phyloP scores from a whole-genome alignment of 1,140 invertebrate species.

The Drosophila melanogaster region DNA sequence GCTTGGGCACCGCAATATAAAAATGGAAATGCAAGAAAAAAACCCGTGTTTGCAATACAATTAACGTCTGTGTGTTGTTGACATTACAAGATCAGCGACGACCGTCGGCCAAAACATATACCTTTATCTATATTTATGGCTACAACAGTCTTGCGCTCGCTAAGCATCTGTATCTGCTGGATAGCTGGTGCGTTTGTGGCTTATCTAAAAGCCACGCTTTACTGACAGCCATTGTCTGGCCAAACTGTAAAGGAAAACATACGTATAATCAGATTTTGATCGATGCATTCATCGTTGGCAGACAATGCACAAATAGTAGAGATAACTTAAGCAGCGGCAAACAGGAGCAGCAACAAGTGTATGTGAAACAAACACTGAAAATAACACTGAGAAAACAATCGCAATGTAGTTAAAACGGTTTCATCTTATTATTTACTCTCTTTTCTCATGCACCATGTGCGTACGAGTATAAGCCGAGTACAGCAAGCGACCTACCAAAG shows the following conservation, averaged over 20 bases:
- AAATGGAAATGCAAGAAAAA: slow-evolving; percentile 6
- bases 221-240: slow-evolving; percentile 60
- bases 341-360: slow-evolving; percentile 60
- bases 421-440: not conserved
- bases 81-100: slow-evolving; percentile 68
- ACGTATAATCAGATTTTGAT: slow-evolving; percentile 15
- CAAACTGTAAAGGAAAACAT: slow-evolving; percentile 62
- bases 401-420: not conserved
- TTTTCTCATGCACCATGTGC: not conserved
- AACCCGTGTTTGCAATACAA: slow-evolving; percentile 75
- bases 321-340: slow-evolving; percentile 25
- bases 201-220: slow-evolving; percentile 60
- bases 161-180: slow-evolving; percentile 1
- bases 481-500: not conserved
- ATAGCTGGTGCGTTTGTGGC: slow-evolving; percentile 40
- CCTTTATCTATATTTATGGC: not conserved
- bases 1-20: slow-evolving; percentile 30
- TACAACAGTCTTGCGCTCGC: not conserved
- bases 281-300: not conserved
- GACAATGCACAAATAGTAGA: slow-evolving; percentile 35
- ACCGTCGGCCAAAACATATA: slow-evolving; percentile 17
- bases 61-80: slow-evolving; percentile 71
- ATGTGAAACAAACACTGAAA: slow-evolving; percentile 73
- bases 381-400: slow-evolving; percentile 16
- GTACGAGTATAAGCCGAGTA: not conserved